Evolutionary conservation across 2,113 vertebrate species (phyloP).

Genomic region (Dissostichus mawsoni): DNA sequence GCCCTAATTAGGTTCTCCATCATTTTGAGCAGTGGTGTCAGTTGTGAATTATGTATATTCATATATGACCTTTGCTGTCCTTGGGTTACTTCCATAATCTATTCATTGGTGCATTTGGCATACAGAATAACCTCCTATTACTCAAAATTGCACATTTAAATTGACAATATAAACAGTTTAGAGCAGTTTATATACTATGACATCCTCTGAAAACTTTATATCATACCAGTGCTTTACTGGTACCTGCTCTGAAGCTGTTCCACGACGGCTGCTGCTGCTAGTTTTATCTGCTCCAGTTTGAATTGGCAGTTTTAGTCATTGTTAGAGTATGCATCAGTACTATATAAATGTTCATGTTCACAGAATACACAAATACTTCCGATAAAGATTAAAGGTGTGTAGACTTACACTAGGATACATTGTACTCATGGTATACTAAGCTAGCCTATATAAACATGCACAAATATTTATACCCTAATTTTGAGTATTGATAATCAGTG

Average conservation of each 20-base stretch:
- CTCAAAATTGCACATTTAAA: slow-evolving; percentile 18
- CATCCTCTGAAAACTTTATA: slow-evolving; percentile 5
- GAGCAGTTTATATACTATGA: background rate
- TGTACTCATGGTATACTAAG: background rate
- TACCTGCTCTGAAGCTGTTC: background rate
- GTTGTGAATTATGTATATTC: slow-evolving; percentile 56
- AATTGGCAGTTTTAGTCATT: background rate
- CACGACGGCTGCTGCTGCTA: background rate
- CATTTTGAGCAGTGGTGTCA: slow-evolving; percentile 47
- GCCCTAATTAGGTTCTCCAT: slow-evolving; percentile 43
- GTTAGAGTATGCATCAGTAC: background rate
- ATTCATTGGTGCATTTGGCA: slow-evolving; percentile 12
- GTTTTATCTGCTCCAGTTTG: too few species aligned
- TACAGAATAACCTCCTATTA: slow-evolving; percentile 6
- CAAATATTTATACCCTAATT: too few species aligned
- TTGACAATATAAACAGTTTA: slow-evolving; percentile 9
- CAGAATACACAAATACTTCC: background rate
- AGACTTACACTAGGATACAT: background rate
- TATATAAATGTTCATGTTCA: background rate
- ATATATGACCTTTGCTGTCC: slow-evolving; percentile 51
- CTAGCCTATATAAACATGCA: background rate
- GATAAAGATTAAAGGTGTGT: background rate
- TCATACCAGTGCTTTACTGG: background rate
- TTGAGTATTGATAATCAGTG: too few species aligned
- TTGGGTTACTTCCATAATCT: slow-evolving; percentile 33